Evolutionary conservation across 2,888 invertebrate genomes (phyloP), one percentile per base, ranked within the genome.

Genomic region (Noctua pronuba): DNA sequence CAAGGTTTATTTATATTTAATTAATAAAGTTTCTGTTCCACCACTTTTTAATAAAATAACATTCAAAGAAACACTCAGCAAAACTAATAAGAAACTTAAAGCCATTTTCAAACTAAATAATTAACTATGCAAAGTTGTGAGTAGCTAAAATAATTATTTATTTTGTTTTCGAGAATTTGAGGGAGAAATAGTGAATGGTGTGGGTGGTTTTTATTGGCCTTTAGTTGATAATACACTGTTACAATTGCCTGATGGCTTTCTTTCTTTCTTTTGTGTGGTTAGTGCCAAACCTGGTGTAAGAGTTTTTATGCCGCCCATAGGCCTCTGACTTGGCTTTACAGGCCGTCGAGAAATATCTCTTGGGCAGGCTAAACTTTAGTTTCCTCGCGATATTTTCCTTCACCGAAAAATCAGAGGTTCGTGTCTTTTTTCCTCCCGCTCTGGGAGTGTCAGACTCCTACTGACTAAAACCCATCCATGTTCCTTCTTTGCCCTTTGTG

Each of bases 81-180:
- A 46, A 38, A 46, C 38, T 66, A 31, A 38, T 55, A 79, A 64
- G 52, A 66, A 80, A 80, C 60, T 72, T 62, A 35, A 80, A 73
- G 52, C 24, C 8, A n/a, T 73, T 69, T 58, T 75, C 46, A 49
- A 66, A 81, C 67, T 46, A 71, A 75, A 67, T 46, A 66, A 80
- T 75, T 52, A 41, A 67, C 13, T 49, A 41, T n/a, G 8, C 13
- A 35, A 71, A 71, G 41, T 76, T 67, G 18, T 38, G 28, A 44
- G 24, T n/a, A 38, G 38, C 35, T 81, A 28, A 71, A 55, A 31
- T 28, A 62, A 31, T 41, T 16, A n/a, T n/a, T 64, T 58, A 16
- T 62, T 74, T 74, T 71, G 24, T 35, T 49, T 73, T 21, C 8
- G 1, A 38, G 16, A 77, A 58, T 31, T 49, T 6, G 1, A 31